These are phyloP conservation scores for Xestia xanthographa DNA, from an alignment of 2,888 invertebrate genomes.

Conservation along the genomic window DNA sequence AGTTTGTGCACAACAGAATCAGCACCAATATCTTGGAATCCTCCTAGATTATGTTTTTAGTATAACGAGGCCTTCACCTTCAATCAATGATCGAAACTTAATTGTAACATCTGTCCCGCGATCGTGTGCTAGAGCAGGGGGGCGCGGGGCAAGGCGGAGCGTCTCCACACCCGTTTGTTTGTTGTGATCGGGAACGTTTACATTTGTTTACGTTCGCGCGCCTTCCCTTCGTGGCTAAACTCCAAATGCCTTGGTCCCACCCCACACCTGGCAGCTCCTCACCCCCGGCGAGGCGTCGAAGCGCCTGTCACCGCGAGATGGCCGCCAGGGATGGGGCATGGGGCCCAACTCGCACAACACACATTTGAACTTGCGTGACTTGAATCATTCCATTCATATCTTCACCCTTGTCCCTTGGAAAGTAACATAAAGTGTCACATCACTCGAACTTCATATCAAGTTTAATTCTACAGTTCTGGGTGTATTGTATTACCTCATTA, in stretches of 20 bases:
- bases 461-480: conserved; percentile 26
- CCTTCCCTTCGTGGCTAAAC: conserved; percentile 70
- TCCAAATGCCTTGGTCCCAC: conserved; percentile 66
- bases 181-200: conserved; percentile 72
- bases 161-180: conserved; percentile 67
- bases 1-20: no score
- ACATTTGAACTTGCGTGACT: conserved; percentile 65
- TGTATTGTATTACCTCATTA: conserved; percentile 33
- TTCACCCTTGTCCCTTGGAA: conserved; percentile 46
- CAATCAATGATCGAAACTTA: conserved; percentile 39
- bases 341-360: conserved; percentile 56
- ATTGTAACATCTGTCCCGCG: conserved; percentile 41
- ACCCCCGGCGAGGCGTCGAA: conserved; percentile 46
- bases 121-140: conserved; percentile 20
- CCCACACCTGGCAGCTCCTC: conserved; percentile 40
- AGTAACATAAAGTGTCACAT: conserved; percentile 56
- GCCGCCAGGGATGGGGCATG: conserved; percentile 66
- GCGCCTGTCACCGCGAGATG: conserved; percentile 66
- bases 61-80: conserved; percentile 35
- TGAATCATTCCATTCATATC: conserved; percentile 58
- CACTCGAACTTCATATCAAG: conserved; percentile 33
- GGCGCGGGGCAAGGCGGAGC: conserved; percentile 20
- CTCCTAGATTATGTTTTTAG: background rate
- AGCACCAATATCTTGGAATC: conserved; percentile 20
- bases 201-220: conserved; percentile 73